Evolutionary conservation across 1,140 invertebrate genomes (phyloP).

Genomic region (Asbolus verrucosus): DNA sequence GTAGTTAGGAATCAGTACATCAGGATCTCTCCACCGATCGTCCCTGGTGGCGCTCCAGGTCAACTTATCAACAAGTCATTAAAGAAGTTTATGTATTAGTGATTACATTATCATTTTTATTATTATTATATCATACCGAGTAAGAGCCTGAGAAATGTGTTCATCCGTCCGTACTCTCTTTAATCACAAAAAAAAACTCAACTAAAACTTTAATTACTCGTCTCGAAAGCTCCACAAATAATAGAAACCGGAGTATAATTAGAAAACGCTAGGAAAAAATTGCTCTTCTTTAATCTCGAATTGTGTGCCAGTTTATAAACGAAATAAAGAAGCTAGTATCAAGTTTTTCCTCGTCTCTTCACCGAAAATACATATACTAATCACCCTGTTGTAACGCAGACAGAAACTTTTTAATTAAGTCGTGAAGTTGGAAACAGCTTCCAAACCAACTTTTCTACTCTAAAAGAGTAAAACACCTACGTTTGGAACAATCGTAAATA

Average conservation of each 20-base stretch:
- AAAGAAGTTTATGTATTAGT: too few relatives aligned
- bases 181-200: too few relatives aligned
- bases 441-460: not conserved
- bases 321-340: slow-evolving; percentile 8
- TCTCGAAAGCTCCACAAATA: slow-evolving; percentile 22
- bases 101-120: too few relatives aligned
- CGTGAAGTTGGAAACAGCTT: not conserved
- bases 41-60: too few relatives aligned
- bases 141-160: too few relatives aligned
- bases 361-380: slow-evolving; percentile 16
- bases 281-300: slow-evolving; percentile 15
- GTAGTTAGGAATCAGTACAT: too few relatives aligned
- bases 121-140: too few relatives aligned
- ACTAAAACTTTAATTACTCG: slow-evolving; percentile 35
- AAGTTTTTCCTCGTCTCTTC: slow-evolving; percentile 10
- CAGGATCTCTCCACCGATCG: too few relatives aligned
- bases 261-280: slow-evolving; percentile 33
- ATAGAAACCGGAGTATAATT: slow-evolving; percentile 30
- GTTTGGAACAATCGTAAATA: slow-evolving; percentile 5
- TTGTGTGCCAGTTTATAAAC: slow-evolving; percentile 28
- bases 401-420: slow-evolving; percentile 33
- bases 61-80: too few relatives aligned
- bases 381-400: slow-evolving; percentile 14
- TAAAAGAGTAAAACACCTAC: slow-evolving; percentile 2
- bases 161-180: too few relatives aligned